Conservation (phyloP, 2,113 vertebrate genomes). For the Pangasianodon hypophthalmus region DNA sequence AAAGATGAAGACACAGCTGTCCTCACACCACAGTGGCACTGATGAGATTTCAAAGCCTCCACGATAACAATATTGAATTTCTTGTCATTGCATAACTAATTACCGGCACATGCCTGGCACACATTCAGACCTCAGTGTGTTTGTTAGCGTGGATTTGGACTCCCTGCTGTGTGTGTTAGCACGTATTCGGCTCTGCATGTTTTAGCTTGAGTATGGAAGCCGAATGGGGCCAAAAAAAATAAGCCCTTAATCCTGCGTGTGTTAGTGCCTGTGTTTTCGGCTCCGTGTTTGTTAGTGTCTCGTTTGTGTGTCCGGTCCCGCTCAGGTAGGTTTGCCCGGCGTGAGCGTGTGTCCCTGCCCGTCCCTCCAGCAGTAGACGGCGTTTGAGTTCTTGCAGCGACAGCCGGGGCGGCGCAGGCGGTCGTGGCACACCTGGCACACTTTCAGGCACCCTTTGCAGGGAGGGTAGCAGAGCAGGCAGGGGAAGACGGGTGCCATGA, state of each 20-base stretch:
- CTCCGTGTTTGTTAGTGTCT: constrained; percentile 28
- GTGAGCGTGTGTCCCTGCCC: constrained; percentile 79
- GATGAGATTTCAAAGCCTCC: constrained; percentile 18
- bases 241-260: constrained; percentile 30
- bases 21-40: background rate
- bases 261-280: constrained; percentile 35
- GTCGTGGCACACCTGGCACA: constrained; percentile 89
- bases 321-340: constrained; percentile 90
- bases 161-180: constrained; percentile 27
- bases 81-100: constrained; percentile 19
- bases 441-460: constrained; percentile 87
- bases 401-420: constrained; percentile 88
- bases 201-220: constrained; percentile 32
- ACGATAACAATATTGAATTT: background rate
- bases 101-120: background rate
- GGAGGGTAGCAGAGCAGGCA: constrained; percentile 96
- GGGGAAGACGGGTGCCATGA: constrained; percentile 87
- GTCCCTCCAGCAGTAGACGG: constrained; percentile 97
- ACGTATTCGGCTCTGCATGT: background rate
- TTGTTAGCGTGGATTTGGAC: background rate
- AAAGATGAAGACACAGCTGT: background rate
- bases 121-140: constrained; percentile 2
- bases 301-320: background rate
- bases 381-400: constrained; percentile 97
- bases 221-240: background rate